Conservation (phyloP, 2,888 invertebrate genomes). For the Tenthredo distinguenda region DNA sequence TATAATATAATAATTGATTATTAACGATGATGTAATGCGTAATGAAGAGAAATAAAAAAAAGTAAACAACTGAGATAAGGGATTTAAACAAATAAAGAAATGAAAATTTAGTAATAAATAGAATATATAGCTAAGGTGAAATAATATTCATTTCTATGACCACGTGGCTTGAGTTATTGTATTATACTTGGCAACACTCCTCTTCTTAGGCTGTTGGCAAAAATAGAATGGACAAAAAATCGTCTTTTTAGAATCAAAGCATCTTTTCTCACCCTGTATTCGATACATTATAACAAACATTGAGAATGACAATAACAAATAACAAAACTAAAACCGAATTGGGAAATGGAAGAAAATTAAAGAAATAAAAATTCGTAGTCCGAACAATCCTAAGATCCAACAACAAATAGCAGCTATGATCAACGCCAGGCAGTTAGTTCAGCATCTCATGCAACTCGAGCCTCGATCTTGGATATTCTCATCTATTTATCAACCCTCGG, state of each 20-base stretch:
- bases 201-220: conserved; percentile 83
- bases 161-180: conserved; percentile 75
- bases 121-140: neutral
- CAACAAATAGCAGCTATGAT: neutral
- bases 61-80: neutral
- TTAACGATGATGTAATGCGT: neutral
- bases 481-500: neutral
- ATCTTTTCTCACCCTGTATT: neutral
- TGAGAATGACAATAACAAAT: neutral
- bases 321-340: neutral
- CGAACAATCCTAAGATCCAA: neutral
- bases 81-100: neutral
- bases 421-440: neutral
- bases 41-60: neutral
- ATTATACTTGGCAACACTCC: conserved; percentile 71
- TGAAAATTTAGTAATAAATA: neutral
- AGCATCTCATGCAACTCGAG: neutral
- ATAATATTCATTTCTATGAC: conserved; percentile 57
- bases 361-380: neutral
- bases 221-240: conserved; percentile 71
- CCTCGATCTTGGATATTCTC: neutral
- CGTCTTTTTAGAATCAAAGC: neutral
- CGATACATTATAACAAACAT: neutral
- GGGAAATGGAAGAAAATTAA: neutral
- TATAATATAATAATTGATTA: neutral